phyloP scores from a whole-genome alignment of 1,140 invertebrate species.

The Melitaea cinxia region DNA sequence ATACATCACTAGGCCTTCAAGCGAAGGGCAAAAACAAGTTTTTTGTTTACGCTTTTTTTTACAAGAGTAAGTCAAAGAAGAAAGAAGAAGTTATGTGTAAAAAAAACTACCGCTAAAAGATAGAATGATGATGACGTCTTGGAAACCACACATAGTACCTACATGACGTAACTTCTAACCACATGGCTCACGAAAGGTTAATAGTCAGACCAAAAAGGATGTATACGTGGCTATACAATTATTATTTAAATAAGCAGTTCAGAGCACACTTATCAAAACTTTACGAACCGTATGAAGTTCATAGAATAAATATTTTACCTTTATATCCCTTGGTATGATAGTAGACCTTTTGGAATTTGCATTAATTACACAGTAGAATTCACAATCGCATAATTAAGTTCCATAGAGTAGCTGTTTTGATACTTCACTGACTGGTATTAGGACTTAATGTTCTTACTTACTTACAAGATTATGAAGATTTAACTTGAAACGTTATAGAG shows the following conservation, averaged over 20 bases:
- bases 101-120: too few species aligned
- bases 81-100: too few species aligned
- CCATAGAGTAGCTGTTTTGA: constrained; percentile 24
- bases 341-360: constrained; percentile 60
- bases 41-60: too few species aligned
- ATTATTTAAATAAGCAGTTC: constrained; percentile 6
- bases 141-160: too few species aligned
- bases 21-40: too few species aligned
- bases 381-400: constrained; percentile 57
- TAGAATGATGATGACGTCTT: too few species aligned
- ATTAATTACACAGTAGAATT: constrained; percentile 63
- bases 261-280: constrained; percentile 25
- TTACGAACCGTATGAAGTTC: constrained; percentile 28
- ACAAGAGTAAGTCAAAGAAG: too few species aligned
- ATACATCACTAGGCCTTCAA: too few species aligned
- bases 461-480: constrained; percentile 3
- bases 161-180: too few species aligned
- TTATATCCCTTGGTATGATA: constrained; percentile 46
- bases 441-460: not conserved
- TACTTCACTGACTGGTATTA: not conserved
- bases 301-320: constrained; percentile 58
- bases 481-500: not conserved
- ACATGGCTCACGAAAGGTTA: too few species aligned
- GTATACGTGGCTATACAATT: too few species aligned
- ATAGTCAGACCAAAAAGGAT: too few species aligned